A percentile compares a stretch with the other conserved stretches of the same genome.
Evolutionary conservation across 2,113 vertebrate genomes (phyloP).

Genomic region (Patagioenas fasciata): DNA sequence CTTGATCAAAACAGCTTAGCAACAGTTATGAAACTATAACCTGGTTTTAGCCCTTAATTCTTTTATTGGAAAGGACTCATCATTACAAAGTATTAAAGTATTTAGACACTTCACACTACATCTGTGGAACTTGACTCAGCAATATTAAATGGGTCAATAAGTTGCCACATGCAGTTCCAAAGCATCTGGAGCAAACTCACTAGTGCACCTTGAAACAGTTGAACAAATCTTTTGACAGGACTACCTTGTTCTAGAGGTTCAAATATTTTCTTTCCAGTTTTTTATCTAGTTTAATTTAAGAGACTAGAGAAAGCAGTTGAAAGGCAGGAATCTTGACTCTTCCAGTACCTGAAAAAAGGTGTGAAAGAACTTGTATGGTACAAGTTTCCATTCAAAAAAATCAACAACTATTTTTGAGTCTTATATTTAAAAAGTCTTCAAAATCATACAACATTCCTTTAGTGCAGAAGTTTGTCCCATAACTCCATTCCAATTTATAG

Average conservation of each 20-base stretch:
- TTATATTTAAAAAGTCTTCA: background rate
- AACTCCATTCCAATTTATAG: background rate
- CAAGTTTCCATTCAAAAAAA: background rate
- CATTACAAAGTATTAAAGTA: background rate
- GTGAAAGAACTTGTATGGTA: background rate
- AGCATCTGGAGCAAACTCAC: background rate
- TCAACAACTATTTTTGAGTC: background rate
- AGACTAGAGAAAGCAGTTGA: background rate
- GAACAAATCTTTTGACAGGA: background rate
- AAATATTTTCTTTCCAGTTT: background rate
- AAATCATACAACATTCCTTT: background rate
- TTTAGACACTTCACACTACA: background rate
- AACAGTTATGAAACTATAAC: background rate
- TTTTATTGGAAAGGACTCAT: background rate
- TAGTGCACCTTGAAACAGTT: background rate
- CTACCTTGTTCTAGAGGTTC: background rate
- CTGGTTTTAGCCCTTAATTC: background rate
- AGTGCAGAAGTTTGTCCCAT: background rate
- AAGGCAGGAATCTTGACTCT: background rate
- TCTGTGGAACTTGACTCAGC: background rate
- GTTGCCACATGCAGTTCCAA: rapidly evolving
- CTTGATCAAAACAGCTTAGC: background rate
- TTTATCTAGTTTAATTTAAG: background rate
- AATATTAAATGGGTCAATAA: background rate
- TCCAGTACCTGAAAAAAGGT: background rate